phyloP scores from a whole-genome alignment of 92 coral and sea anemone species.

The Heliopora coerulea region DNA sequence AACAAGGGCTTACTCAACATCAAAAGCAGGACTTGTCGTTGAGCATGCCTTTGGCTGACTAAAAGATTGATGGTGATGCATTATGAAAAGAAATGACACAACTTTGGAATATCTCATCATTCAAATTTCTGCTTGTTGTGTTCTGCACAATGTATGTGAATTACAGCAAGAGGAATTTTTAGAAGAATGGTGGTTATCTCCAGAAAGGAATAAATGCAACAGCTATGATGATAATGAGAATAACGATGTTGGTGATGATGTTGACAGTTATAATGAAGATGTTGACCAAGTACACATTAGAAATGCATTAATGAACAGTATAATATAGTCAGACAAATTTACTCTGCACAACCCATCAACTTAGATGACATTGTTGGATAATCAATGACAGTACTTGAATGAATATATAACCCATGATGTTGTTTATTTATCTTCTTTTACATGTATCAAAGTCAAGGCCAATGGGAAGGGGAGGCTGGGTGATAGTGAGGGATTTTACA shows the following conservation, averaged over 20 bases:
- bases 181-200: slow-evolving; percentile 31
- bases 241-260: slow-evolving; percentile 10
- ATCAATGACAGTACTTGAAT: no score
- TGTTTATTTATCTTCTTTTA: no score
- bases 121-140: slow-evolving; percentile 50
- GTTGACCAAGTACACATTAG: slow-evolving; percentile 2
- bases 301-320: slow-evolving; percentile 16
- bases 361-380: no score
- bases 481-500: no score
- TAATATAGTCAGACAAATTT: background rate
- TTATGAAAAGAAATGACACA: slow-evolving; percentile 37
- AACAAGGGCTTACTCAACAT: slow-evolving; percentile 7
- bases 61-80: slow-evolving; percentile 48
- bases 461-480: no score
- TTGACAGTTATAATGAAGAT: background rate
- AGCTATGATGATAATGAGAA: slow-evolving; percentile 3
- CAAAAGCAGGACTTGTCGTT: slow-evolving; percentile 45
- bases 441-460: no score
- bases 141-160: slow-evolving; percentile 50
- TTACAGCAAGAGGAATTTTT: slow-evolving; percentile 12
- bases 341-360: no score
- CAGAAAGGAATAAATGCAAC: background rate
- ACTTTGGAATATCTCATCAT: slow-evolving; percentile 35
- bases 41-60: slow-evolving; percentile 43
- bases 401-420: no score